Evolutionary conservation across 2,888 invertebrate species (phyloP).

Genomic region (Brachycybe producta): DNA sequence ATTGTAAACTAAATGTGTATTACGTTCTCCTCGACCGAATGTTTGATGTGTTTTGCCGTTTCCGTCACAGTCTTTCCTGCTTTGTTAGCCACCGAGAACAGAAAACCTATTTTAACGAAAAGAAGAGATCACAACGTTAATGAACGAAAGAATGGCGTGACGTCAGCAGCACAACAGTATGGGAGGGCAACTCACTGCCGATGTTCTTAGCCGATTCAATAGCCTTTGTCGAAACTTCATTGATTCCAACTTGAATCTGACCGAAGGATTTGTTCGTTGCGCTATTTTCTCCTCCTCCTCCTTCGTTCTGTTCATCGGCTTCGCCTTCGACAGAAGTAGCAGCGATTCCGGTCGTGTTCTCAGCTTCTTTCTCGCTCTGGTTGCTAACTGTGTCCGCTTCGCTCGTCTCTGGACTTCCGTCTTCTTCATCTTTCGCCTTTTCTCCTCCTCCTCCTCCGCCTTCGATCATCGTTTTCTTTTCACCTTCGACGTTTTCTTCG

Average conservation of each 20-base stretch:
- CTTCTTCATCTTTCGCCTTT: constrained; percentile 3
- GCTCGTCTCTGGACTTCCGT: constrained; percentile 19
- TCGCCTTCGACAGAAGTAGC: too few relatives aligned
- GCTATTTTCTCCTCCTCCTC: background rate
- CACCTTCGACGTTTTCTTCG: constrained; percentile 2
- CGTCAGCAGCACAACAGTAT: background rate
- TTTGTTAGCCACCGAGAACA: constrained; percentile 90
- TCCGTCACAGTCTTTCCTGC: constrained; percentile 84
- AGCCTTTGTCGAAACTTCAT: constrained; percentile 71
- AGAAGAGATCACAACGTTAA: constrained; percentile 2
- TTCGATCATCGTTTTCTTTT: background rate
- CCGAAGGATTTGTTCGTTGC: constrained; percentile 7
- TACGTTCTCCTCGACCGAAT: constrained; percentile 90
- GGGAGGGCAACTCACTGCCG: constrained; percentile 46
- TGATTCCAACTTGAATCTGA: constrained; percentile 19
- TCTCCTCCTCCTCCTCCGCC: background rate
- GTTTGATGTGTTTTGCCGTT: constrained; percentile 83
- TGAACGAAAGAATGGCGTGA: background rate
- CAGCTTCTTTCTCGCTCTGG: constrained; percentile 15
- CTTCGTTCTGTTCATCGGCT: constrained; percentile 6
- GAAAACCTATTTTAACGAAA: constrained; percentile 48
- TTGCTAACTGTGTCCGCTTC: constrained; percentile 19
- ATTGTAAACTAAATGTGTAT: constrained; percentile 36
- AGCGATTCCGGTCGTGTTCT: background rate
- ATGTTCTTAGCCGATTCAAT: constrained; percentile 62